phyloP scores from a whole-genome alignment of 1,140 invertebrate genomes.

The Polyergus mexicanus region DNA sequence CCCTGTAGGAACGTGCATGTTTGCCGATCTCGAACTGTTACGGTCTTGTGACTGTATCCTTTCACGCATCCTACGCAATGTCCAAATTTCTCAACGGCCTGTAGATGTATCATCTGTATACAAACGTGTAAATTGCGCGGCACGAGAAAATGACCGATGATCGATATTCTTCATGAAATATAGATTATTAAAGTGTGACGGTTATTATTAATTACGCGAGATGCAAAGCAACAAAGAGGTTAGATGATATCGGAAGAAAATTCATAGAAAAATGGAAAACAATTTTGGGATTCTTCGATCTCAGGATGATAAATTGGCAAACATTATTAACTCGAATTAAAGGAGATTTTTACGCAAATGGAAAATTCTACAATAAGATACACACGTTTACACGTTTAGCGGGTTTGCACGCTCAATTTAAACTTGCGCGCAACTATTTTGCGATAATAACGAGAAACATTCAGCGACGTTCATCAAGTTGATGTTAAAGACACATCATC shows the following conservation, averaged over 20 bases:
- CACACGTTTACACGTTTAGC: not conserved
- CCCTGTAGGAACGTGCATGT: slow-evolving; percentile 47
- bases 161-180: slow-evolving; percentile 1
- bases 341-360: not conserved
- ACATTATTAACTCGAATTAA: not conserved
- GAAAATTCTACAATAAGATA: not conserved
- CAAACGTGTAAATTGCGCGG: not conserved
- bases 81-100: slow-evolving; percentile 33
- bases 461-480: slow-evolving; percentile 27
- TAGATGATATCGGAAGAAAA: not conserved
- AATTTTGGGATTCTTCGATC: not conserved
- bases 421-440: slow-evolving; percentile 25
- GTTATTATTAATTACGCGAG: slow-evolving; percentile 5
- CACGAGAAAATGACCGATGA: not conserved
- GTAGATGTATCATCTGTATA: not conserved
- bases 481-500: slow-evolving; percentile 28
- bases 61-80: not conserved
- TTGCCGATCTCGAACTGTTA: slow-evolving; percentile 48
- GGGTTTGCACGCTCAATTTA: slow-evolving; percentile 7
- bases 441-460: slow-evolving; percentile 32
- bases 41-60: slow-evolving; percentile 34
- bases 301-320: not conserved
- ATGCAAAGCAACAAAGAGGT: not conserved
- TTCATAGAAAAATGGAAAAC: not conserved
- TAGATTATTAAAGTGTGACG: not conserved